Evolutionary conservation across 2,113 vertebrate genomes (phyloP), one percentile per base, ranked within the genome.

Genomic region (Perca fluviatilis): DNA sequence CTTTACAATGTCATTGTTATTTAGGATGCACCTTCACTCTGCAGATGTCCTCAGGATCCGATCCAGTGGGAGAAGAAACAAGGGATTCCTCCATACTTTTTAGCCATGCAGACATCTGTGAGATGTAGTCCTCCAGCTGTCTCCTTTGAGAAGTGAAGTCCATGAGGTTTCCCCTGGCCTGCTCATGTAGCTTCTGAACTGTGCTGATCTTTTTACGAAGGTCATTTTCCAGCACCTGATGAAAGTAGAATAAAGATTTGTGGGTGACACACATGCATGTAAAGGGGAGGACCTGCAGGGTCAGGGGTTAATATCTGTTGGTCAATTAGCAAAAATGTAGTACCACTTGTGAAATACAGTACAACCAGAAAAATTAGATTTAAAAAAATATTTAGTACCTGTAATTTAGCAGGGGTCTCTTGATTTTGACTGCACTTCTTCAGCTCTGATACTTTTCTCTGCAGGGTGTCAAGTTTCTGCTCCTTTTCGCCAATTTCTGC

Each of bases 211-310:
- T 99, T 92, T 98, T 97, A 73, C 80, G 93, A 63, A 99, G 91
- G 82, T 98, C 97, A 40, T 95, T 95, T 86, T 98, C 97, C 86
- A 99, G 87, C 80, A 97, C 97, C 98, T 99, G 92, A 74, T 87
- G 51, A 1, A 92, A 40, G 47, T 1, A 66, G 19, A 73, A 47
- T n/a, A 23, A 18, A 64, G 54, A 12, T 8, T 21, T 27, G 12
- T 62, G 18, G 6, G 11, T 53, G 14, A 30, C 5, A 57, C 6
- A 30, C 15, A 30, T 46, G 15, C 6, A 25, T 19, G 58, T 23
- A 16, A 8, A 60, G 33, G 25, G 11, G 47, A 63, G 18, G 19
- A 64, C 8, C 6, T 5, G 47, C 15, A 60, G 46, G 15, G 19
- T 47, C 25, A 46, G 23, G 11, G n/a, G 13, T 46, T 23, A 69